Evolutionary conservation across 2,797 vertebrate species (phyloP), one percentile per base, ranked within the genome.

Genomic region (Megalops cyprinoides): DNA sequence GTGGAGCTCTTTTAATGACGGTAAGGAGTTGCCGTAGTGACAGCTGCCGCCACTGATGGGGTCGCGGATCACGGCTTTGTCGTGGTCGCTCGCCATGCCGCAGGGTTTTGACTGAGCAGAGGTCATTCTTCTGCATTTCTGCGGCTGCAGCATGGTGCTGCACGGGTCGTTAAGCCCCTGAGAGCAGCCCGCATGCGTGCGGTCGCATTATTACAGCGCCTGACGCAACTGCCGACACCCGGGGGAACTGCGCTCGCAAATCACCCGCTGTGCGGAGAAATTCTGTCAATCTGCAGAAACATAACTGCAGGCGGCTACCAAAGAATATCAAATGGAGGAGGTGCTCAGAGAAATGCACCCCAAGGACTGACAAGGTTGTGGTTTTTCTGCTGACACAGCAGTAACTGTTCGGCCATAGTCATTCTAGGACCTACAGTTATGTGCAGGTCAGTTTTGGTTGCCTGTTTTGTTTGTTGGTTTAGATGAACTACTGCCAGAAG

Each of bases 81-180:
- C 25, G 28, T 10, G 1, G 49, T 25, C 18, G n/a, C 51, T 56
- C 31, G 42, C 58, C 44, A 51, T 76, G 37, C 42, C 78, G n/a
- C 56, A 4, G 56, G 58, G 44, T 25, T 60, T 79, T 53, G 48
- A 53, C 23, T 51, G 58, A 20, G n/a, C 77, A 65, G 67, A 18
- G 56, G 77, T 79, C 18, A 82, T 84, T 79, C 34, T 78, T 82
- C 82, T 79, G 82, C 80, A 81, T 82, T 86, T 81, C 42, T 44
- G 62, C 12, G 4, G 37, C 44, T 75, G 81, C 51, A 65, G 78
- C 46, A 58, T 78, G 81, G 76, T 60, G 77, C 77, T 58, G 31
- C 9, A 5, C 37, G 49, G 53, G 55, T 73, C 48, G 6, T 73
- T 39, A 77, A 77, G 55, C 28, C n/a, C 5, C 65, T 14, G 60